Evolutionary conservation across 2,888 invertebrate genomes (phyloP).

Genomic region (Epicampocera succincta): DNA sequence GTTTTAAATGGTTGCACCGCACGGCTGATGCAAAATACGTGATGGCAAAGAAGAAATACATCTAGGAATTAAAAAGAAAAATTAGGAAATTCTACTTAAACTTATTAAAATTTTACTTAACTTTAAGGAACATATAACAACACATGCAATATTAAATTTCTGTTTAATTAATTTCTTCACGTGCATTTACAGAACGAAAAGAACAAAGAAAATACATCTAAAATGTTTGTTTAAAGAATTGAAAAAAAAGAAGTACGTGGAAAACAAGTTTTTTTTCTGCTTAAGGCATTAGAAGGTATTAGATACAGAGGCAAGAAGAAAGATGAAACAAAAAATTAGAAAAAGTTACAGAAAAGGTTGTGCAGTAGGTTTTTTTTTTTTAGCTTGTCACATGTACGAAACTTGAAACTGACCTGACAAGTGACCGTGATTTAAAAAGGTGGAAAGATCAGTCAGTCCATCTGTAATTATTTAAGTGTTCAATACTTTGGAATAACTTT

Average conservation of each 20-base stretch:
- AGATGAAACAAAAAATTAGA: constrained; percentile 40
- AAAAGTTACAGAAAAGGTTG: constrained; percentile 54
- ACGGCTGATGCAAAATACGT: too few species aligned
- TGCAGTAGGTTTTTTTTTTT: constrained; percentile 49
- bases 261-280: background rate
- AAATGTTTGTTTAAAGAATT: background rate
- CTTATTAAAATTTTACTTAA: too few species aligned
- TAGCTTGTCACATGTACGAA: constrained; percentile 64
- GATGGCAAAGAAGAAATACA: too few species aligned
- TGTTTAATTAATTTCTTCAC: background rate
- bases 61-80: too few species aligned
- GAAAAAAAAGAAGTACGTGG: background rate
- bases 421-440: constrained; percentile 81
- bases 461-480: constrained; percentile 77
- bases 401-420: constrained; percentile 81
- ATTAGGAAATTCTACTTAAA: too few species aligned
- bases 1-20: too few species aligned
- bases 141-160: background rate
- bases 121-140: background rate
- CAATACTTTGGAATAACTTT: constrained; percentile 37
- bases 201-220: background rate
- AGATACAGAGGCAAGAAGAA: background rate
- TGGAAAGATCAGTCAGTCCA: constrained; percentile 81
- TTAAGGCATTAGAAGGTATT: background rate
- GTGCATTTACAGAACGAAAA: constrained; percentile 1